Conservation (phyloP, 2,797 vertebrate genomes). For the Sciurus vulgaris region DNA sequence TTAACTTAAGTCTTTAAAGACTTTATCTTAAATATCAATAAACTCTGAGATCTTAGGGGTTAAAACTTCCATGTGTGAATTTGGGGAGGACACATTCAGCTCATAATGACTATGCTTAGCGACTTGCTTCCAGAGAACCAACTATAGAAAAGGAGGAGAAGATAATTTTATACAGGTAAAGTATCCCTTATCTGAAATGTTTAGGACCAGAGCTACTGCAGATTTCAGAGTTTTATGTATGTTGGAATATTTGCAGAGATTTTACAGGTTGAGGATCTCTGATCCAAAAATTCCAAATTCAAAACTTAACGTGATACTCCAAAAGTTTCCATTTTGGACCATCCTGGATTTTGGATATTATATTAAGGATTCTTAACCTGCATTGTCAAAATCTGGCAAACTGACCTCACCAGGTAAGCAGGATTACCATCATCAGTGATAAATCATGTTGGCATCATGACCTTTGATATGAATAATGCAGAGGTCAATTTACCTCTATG, state of each 20-base stretch:
- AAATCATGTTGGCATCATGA: neutral
- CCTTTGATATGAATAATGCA: neutral
- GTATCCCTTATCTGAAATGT: neutral
- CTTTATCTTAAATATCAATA: neutral
- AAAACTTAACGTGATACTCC: neutral
- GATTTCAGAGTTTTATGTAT: neutral
- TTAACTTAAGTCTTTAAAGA: conserved; percentile 24
- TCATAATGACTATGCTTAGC: neutral
- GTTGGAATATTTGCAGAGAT: neutral
- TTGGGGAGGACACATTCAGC: neutral
- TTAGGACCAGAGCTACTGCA: neutral
- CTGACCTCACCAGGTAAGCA: neutral
- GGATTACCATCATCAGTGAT: neutral
- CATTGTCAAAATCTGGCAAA: neutral
- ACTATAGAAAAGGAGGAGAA: neutral
- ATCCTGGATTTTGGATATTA: neutral
- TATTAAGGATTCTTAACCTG: neutral
- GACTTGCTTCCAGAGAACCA: neutral
- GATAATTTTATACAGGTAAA: neutral
- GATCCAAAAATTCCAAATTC: neutral
- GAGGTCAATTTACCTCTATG: neutral
- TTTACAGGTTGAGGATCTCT: neutral
- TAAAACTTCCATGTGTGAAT: neutral
- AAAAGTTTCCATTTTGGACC: neutral
- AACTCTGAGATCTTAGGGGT: neutral